These are phyloP conservation scores for Calypte anna DNA, from an alignment of 2,113 vertebrate species.

Conservation along the genomic window DNA sequence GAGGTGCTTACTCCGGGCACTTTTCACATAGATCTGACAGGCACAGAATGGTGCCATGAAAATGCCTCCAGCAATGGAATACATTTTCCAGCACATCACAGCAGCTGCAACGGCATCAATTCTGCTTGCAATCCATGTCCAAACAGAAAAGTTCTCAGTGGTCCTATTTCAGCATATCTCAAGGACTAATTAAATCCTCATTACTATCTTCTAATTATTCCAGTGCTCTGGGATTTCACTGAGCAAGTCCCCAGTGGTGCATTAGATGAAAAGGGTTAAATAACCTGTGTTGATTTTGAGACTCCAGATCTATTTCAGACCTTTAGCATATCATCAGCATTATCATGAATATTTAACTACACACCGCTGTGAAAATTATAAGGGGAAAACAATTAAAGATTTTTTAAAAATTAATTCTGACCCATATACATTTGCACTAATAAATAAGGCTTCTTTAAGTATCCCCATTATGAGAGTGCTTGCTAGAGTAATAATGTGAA, in stretches of 20 bases:
- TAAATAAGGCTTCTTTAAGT: constrained; percentile 81
- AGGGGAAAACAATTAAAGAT: constrained; percentile 81
- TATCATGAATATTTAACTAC: constrained; percentile 82
- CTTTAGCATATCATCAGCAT: constrained; percentile 78
- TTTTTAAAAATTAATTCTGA: constrained; percentile 82
- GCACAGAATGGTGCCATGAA: constrained; percentile 63
- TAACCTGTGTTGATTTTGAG: constrained; percentile 76
- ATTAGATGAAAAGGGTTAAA: constrained; percentile 82
- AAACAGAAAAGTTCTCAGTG: constrained; percentile 72
- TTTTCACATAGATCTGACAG: constrained; percentile 51
- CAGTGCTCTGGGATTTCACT: constrained; percentile 71
- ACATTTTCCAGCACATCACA: constrained; percentile 65
- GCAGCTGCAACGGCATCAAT: constrained; percentile 46
- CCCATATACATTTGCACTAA: constrained; percentile 82
- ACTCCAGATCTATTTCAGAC: constrained; percentile 72
- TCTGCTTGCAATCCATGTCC: constrained; percentile 62
- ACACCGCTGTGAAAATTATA: constrained; percentile 80
- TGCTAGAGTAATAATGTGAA: constrained; percentile 66
- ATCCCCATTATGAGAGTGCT: constrained; percentile 70
- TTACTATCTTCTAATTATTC: constrained; percentile 82
- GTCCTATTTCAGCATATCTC: constrained; percentile 76
- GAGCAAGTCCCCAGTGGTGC: constrained; percentile 71
- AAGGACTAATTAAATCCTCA: constrained; percentile 85
- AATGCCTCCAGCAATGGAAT: constrained; percentile 72
- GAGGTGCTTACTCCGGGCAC: constrained; percentile 44